These are phyloP conservation scores for Ylistrum balloti DNA, from an alignment of 1,140 invertebrate species.

Conservation along the genomic window DNA sequence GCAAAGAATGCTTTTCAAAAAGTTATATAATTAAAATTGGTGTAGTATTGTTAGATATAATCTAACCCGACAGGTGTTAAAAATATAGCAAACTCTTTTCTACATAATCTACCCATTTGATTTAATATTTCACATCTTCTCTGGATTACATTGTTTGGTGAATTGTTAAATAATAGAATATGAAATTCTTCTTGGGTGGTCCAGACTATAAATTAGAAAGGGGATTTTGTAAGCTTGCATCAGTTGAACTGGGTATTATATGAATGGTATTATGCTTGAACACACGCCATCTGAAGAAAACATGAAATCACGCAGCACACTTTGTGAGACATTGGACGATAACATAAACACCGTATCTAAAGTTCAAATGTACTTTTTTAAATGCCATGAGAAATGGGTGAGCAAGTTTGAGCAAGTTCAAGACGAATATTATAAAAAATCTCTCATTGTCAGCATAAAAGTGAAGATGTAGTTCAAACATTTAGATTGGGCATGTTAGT, in stretches of 20 bases:
- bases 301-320: background rate
- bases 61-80: background rate
- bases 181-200: background rate
- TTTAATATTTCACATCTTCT: conserved; percentile 40
- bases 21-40: conserved; percentile 9
- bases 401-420: background rate
- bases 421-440: background rate
- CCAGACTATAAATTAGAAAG: background rate
- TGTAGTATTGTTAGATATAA: background rate
- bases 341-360: background rate
- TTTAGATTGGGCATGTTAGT: background rate
- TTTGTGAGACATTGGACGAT: background rate
- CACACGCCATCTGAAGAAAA: background rate
- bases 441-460: background rate
- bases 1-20: background rate
- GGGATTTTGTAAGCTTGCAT: background rate
- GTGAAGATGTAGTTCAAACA: background rate
- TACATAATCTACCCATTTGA: conserved; percentile 34
- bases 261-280: conserved; percentile 38
- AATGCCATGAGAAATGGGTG: background rate
- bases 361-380: conserved; percentile 37
- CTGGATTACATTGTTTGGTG: conserved; percentile 33
- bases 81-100: background rate
- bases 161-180: conserved; percentile 15
- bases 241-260: conserved; percentile 14